Conservation (phyloP, 1,140 invertebrate species). For the Ooceraea biroi region DNA sequence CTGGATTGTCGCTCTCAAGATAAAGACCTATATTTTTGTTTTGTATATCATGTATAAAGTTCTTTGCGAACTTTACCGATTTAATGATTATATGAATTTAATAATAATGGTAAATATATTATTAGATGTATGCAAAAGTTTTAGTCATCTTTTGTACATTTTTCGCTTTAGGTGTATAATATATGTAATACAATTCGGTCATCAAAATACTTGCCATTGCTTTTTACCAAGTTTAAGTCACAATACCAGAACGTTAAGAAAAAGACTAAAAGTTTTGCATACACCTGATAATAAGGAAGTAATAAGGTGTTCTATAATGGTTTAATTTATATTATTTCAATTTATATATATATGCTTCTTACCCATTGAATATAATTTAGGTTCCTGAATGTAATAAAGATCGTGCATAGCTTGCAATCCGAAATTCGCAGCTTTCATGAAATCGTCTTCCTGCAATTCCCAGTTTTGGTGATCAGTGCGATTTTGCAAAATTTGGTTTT, state of each 20-base stretch:
- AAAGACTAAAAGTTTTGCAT: no score
- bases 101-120: not conserved
- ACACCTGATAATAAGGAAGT: no score
- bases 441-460: slow-evolving; percentile 79
- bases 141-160: no score
- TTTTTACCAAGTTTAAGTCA: no score
- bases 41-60: not conserved
- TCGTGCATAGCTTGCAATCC: slow-evolving; percentile 90
- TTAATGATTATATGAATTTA: not conserved
- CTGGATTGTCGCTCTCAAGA: slow-evolving; percentile 89
- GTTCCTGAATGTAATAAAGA: slow-evolving; percentile 89
- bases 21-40: slow-evolving; percentile 87
- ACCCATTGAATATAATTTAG: slow-evolving; percentile 90
- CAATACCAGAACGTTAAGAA: no score
- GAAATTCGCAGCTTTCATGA: slow-evolving; percentile 88
- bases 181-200: no score
- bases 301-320: not conserved
- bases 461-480: not conserved
- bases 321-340: not conserved
- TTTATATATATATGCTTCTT: no score
- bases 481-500: slow-evolving; percentile 11
- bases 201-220: no score
- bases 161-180: no score
- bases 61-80: not conserved
- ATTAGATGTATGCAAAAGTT: no score